A percentile compares a stretch with the other conserved stretches of the same genome.
These are phyloP conservation scores for Drosophila kambysellisi DNA, from an alignment of 2,888 invertebrate species.

Conservation along the genomic window DNA sequence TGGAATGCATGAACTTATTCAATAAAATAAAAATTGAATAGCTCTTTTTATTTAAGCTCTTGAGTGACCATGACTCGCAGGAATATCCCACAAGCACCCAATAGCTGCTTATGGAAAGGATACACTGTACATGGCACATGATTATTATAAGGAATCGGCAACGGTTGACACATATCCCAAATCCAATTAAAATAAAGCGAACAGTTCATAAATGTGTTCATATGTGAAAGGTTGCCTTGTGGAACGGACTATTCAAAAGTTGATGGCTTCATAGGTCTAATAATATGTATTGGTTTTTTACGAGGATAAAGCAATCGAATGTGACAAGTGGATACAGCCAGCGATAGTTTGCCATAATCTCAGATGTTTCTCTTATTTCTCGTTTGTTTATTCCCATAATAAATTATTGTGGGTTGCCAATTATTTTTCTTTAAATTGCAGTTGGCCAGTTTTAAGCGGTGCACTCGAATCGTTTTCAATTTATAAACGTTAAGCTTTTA, in stretches of 20 bases:
- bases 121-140: not conserved
- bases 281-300: not conserved
- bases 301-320: not conserved
- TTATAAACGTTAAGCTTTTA: conserved; percentile 52
- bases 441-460: conserved; percentile 23
- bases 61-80: conserved; percentile 23
- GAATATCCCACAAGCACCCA: not conserved
- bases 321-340: not conserved
- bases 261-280: not conserved
- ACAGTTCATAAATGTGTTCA: not conserved
- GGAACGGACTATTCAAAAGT: not conserved
- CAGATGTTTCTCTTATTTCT: not conserved
- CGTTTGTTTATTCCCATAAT: not conserved
- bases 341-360: not conserved
- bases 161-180: conserved; percentile 12
- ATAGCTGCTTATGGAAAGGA: conserved; percentile 5
- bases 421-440: not conserved
- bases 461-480: conserved; percentile 52
- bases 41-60: conserved; percentile 45
- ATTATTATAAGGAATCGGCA: not conserved
- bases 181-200: conserved; percentile 29
- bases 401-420: not conserved
- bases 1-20: conserved; percentile 77
- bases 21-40: conserved; percentile 76
- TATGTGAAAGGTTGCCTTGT: not conserved